phyloP scores from a whole-genome alignment of 92 coral and sea anemone species.

The Pocillopora grandis region DNA sequence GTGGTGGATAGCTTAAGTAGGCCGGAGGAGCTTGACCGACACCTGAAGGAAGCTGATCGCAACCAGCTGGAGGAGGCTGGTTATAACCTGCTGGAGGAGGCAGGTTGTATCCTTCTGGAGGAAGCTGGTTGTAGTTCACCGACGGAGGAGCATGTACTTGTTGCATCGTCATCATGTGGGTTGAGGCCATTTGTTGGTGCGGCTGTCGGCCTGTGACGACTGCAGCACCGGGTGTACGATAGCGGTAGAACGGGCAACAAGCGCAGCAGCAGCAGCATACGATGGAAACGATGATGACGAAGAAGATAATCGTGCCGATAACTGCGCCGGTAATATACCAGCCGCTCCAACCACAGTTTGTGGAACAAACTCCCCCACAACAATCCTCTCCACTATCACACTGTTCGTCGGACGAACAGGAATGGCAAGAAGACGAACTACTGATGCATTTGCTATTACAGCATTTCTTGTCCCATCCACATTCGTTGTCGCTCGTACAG shows the following conservation, averaged over 20 bases:
- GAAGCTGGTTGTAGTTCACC: too few relatives aligned
- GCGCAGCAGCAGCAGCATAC: constrained; percentile 21
- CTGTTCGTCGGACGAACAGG: not conserved
- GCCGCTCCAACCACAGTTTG: not conserved
- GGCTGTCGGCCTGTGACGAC: not conserved
- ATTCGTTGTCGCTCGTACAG: too few relatives aligned
- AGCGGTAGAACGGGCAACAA: constrained; percentile 20
- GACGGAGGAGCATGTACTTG: not conserved
- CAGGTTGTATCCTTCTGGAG: too few relatives aligned
- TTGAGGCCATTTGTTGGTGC: not conserved
- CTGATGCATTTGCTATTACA: too few relatives aligned
- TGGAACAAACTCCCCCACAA: not conserved
- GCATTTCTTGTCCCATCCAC: too few relatives aligned
- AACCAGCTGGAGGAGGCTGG: too few relatives aligned
- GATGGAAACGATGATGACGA: not conserved
- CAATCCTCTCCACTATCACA: not conserved
- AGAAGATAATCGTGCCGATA: constrained; percentile 3
- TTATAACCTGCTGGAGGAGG: too few relatives aligned
- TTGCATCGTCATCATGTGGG: not conserved
- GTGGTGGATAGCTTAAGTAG: too few relatives aligned
- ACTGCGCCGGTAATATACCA: not conserved
- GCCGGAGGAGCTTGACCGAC: too few relatives aligned
- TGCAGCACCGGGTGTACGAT: not conserved
- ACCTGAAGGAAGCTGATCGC: not conserved
- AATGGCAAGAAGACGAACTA: too few relatives aligned